A percentile compares a stretch with the other conserved stretches of the same genome.
phyloP scores from a whole-genome alignment of 2,888 invertebrate species.

The Phragmatobia fuliginosa region DNA sequence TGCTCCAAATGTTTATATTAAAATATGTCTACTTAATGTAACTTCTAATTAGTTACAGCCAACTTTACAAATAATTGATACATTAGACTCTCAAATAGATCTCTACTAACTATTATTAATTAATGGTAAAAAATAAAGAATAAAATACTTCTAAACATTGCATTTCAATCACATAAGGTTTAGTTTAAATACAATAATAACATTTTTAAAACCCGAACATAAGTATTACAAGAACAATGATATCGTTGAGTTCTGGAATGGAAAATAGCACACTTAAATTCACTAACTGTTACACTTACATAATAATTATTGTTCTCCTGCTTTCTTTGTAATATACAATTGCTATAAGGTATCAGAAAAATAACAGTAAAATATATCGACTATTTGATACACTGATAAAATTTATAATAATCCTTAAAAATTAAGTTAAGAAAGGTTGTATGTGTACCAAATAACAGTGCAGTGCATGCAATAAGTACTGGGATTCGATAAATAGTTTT shows the following conservation, averaged over 20 bases:
- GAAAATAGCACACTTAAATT: conserved; percentile 87
- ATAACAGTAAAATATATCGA: conserved; percentile 83
- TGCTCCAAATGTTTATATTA: conserved; percentile 87
- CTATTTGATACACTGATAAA: conserved; percentile 81
- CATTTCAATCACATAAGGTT: conserved; percentile 87
- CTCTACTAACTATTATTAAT: conserved; percentile 86
- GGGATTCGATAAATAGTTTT: conserved; percentile 70
- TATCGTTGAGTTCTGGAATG: conserved; percentile 87
- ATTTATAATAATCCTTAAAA: conserved; percentile 78
- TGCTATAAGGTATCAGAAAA: conserved; percentile 83
- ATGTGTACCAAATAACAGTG: conserved; percentile 85
- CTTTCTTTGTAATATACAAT: conserved; percentile 86
- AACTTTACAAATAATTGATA: conserved; percentile 87
- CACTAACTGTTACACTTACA: conserved; percentile 87
- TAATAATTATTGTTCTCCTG: conserved; percentile 87
- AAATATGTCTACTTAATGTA: conserved; percentile 86
- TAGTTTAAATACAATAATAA: conserved; percentile 86
- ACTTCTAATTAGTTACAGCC: conserved; percentile 87
- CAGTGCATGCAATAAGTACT: conserved; percentile 81
- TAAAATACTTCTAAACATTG: conserved; percentile 87
- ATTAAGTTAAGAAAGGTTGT: conserved; percentile 76
- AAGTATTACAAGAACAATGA: conserved; percentile 85
- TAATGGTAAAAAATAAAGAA: conserved; percentile 87
- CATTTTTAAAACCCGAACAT: conserved; percentile 86
- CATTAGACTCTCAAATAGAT: conserved; percentile 87